Evolutionary conservation across 2,113 vertebrate species (phyloP).

Genomic region (Stigmatopora argus): DNA sequence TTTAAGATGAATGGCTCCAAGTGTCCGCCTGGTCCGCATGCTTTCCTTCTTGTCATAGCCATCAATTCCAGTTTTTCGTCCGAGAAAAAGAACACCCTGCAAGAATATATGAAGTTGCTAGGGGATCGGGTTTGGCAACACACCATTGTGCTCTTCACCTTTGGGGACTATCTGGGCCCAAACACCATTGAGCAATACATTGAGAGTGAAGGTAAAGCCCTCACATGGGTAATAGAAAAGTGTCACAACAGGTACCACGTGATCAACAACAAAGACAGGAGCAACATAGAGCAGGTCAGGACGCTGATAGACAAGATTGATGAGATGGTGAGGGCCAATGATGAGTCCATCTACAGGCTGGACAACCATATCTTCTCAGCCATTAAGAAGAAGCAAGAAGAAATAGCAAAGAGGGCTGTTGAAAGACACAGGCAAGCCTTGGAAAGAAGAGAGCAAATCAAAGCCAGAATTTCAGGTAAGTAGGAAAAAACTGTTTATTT

Average conservation of each 20-base stretch:
- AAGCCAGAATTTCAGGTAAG: conserved; percentile 23
- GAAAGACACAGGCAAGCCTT: conserved; percentile 3
- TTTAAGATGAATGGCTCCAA: conserved; percentile 33
- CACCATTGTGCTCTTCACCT: conserved; percentile 52
- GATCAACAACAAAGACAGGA: conserved; percentile 36
- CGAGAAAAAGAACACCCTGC: conserved; percentile 10
- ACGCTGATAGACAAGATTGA: conserved; percentile 42
- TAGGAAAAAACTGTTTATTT: too few species aligned
- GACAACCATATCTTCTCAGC: conserved; percentile 13
- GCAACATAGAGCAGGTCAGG: conserved; percentile 29
- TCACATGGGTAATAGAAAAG: conserved; percentile 36
- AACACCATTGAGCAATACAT: conserved; percentile 44
- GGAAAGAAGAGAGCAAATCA: conserved; percentile 15
- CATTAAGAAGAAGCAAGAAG: conserved; percentile 23
- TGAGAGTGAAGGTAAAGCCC: conserved; percentile 42
- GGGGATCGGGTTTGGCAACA: conserved; percentile 36
- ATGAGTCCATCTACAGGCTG: neutral
- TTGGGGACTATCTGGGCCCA: conserved; percentile 26
- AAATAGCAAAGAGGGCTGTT: conserved; percentile 16
- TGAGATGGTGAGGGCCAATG: conserved; percentile 27
- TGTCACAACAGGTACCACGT: conserved; percentile 42
- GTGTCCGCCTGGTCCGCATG: conserved; percentile 40
- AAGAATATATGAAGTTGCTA: conserved; percentile 48
- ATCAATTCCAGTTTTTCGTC: conserved; percentile 30
- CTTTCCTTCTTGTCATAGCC: conserved; percentile 37